Base-by-base conservation (phyloP, 2,888 invertebrate genomes). In the Nebria salina region DNA sequence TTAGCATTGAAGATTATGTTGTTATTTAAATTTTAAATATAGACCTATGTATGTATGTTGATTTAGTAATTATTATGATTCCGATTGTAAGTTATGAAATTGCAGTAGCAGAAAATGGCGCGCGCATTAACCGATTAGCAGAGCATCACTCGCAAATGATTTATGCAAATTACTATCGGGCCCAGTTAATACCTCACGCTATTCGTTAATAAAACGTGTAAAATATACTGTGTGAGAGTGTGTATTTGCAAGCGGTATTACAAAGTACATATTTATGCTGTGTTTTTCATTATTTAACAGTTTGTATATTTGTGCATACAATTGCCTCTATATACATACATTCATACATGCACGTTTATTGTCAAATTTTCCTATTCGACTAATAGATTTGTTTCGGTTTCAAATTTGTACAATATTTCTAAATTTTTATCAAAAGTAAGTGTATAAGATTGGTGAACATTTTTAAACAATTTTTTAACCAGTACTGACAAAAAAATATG, bases 121-220 rank as follows among this genome's bases (percentile, higher is more conserved):
- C 54, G 54, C 54, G 54, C 54, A 54, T 70, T 70, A 70, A 70
- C 25, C 20, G 70, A 70, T 70, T 70, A 70, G 25, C 70, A 26
- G 34, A 26, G 25, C 25, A 70, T 70, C 70, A 70, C 13, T 54
- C 54, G 54, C 70, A 70, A 13, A 25, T 70, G 70, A 25, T 70
- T 70, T 70, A 70, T 70, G 70, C 70, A 70, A 70, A 70, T 70
- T 70, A 70, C 20, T 15, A 70, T 54, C 70, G 25, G 70, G 20
- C 25, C 15, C 25, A 70, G n/a, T 70, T 70, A 70, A 70, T 70
- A 34, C 34, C 34, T 25, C 34, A 70, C 34, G 15, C 70, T 70
- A 34, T 70, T 26, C 70, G 70, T 70, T 70, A 54, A 54, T 54
- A 70, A 70, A 70, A 26, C 70, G 70, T 70, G 70, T 70, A 70